Conservation (phyloP, 2,888 invertebrate genomes). For the Zaprionus obscuricornis region DNA sequence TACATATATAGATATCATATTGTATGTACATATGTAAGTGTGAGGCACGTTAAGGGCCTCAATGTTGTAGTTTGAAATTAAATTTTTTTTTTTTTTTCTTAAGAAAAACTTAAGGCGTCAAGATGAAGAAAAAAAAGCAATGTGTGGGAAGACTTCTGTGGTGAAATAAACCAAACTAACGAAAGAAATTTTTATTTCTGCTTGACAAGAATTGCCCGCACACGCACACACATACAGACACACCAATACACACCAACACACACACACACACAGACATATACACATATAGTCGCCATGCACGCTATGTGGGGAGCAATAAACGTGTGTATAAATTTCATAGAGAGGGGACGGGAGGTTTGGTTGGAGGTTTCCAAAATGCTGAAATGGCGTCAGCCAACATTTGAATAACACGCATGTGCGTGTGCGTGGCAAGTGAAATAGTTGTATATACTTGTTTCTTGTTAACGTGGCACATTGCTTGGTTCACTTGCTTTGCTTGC, state of each 20-base stretch:
- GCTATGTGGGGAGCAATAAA: slow-evolving; percentile 47
- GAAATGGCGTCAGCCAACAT: slow-evolving; percentile 75
- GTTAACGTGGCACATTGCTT: slow-evolving; percentile 47
- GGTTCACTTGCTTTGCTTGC: slow-evolving; percentile 1
- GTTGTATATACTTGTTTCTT: slow-evolving; percentile 48
- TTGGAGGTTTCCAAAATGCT: slow-evolving; percentile 40
- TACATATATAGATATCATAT: slow-evolving; percentile 1
- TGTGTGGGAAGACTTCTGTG: slow-evolving; percentile 12
- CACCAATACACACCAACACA: not conserved
- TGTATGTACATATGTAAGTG: not conserved
- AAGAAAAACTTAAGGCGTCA: too few relatives aligned
- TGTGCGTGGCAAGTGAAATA: slow-evolving; percentile 57
- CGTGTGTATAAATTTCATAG: slow-evolving; percentile 65
- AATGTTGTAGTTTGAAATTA: too few relatives aligned
- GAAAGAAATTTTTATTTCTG: slow-evolving; percentile 50
- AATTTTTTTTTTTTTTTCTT: too few relatives aligned
- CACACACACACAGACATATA: slow-evolving; percentile 18
- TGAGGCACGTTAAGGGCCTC: too few relatives aligned
- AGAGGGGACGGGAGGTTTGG: not conserved
- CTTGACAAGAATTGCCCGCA: slow-evolving; percentile 25
- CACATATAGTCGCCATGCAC: slow-evolving; percentile 9
- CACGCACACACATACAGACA: slow-evolving; percentile 12
- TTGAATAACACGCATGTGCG: slow-evolving; percentile 77
- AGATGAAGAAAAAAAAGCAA: slow-evolving; percentile 37
- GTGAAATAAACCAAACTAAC: slow-evolving; percentile 23